Evolutionary conservation across 2,797 vertebrate species (phyloP).

Genomic region (Synanceia verrucosa): DNA sequence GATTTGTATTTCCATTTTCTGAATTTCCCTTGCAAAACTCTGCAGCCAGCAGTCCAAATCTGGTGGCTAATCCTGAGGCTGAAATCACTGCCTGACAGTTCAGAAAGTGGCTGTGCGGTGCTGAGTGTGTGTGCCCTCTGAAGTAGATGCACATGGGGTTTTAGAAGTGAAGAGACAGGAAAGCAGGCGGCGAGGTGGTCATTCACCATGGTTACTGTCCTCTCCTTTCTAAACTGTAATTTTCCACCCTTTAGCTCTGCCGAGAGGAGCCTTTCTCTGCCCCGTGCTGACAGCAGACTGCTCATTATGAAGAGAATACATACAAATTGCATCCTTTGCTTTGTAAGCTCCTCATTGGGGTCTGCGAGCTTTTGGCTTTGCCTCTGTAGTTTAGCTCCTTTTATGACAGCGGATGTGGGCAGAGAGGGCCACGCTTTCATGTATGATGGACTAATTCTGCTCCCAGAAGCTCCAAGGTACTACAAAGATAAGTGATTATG

Average conservation of each 20-base stretch:
- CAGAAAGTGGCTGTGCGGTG: conserved; percentile 24
- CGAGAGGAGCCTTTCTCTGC: conserved; percentile 58
- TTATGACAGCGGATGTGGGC: conserved; percentile 69
- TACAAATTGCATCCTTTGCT: conserved; percentile 74
- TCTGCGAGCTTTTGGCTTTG: conserved; percentile 57
- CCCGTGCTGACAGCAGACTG: conserved; percentile 32
- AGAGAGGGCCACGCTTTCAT: conserved; percentile 74
- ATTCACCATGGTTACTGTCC: conserved; percentile 80
- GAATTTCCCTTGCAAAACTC: conserved; percentile 61
- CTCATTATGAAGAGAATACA: conserved; percentile 74
- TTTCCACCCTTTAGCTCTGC: conserved; percentile 67
- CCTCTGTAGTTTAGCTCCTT: conserved; percentile 53
- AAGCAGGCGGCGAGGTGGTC: conserved; percentile 49
- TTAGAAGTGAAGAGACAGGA: conserved; percentile 54
- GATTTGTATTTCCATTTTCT: conserved; percentile 62
- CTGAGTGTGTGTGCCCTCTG: conserved; percentile 9
- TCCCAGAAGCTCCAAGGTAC: conserved; percentile 55
- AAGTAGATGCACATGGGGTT: conserved; percentile 55
- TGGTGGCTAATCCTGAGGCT: conserved; percentile 67
- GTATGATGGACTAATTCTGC: conserved; percentile 56
- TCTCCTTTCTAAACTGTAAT: conserved; percentile 76
- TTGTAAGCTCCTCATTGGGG: conserved; percentile 65
- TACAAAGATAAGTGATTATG: conserved; percentile 70
- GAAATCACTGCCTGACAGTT: conserved; percentile 66
- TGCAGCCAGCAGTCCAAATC: conserved; percentile 61